Conservation (phyloP, 2,797 vertebrate species). For the Podarcis lilfordi region DNA sequence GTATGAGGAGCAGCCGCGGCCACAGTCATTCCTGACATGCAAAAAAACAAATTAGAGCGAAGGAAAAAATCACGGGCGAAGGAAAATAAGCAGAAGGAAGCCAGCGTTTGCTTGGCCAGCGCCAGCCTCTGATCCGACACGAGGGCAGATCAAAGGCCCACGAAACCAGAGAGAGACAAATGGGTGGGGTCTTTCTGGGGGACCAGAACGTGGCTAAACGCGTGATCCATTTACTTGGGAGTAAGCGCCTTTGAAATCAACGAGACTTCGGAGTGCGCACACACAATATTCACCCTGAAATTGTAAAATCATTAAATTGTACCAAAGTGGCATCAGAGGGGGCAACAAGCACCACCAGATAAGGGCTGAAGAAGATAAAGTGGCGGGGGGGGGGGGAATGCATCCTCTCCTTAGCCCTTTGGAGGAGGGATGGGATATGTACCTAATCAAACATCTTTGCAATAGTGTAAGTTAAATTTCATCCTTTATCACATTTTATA, state of each 20-base stretch:
- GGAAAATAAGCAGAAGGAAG: background rate
- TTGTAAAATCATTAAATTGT: background rate
- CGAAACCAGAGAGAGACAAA: background rate
- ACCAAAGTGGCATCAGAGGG: background rate
- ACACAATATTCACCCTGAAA: background rate
- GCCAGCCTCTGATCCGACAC: background rate
- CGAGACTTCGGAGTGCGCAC: background rate
- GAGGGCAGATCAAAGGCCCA: background rate
- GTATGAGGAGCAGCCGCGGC: conserved; percentile 20
- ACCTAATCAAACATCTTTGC: background rate
- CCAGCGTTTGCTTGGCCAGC: background rate
- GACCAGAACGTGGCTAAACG: background rate
- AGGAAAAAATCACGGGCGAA: background rate
- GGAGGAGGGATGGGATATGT: background rate
- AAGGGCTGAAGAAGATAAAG: background rate
- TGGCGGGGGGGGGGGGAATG: no score
- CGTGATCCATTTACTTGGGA: background rate
- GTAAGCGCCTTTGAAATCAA: background rate
- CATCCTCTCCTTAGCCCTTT: background rate
- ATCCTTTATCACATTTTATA: background rate
- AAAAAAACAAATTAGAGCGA: background rate
- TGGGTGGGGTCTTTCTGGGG: background rate
- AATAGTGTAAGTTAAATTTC: background rate
- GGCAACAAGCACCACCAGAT: background rate
- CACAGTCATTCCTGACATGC: conserved; percentile 20